These are phyloP conservation scores for Phenganax subtilis DNA, from an alignment of 92 coral and sea anemone genomes.

Conservation along the genomic window DNA sequence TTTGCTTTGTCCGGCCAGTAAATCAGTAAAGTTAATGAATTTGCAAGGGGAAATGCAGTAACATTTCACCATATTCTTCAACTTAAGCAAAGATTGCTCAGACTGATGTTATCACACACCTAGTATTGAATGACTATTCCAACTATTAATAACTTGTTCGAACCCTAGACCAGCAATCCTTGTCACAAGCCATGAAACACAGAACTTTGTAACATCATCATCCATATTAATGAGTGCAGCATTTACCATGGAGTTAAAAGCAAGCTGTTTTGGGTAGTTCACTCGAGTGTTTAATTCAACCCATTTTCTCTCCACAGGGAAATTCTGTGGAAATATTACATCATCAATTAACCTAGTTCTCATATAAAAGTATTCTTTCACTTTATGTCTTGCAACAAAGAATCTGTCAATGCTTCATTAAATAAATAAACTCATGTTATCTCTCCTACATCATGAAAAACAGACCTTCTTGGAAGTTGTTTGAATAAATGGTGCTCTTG, in stretches of 20 bases:
- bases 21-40: too few species aligned
- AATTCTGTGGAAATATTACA: conserved; percentile 1
- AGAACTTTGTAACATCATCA: conserved; percentile 46
- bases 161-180: conserved; percentile 7
- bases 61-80: too few species aligned
- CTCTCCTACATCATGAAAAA: too few species aligned
- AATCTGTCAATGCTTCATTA: too few species aligned
- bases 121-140: conserved; percentile 54
- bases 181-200: conserved; percentile 50
- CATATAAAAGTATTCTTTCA: too few species aligned
- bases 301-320: conserved; percentile 29
- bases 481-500: conserved; percentile 35
- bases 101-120: conserved; percentile 4
- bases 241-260: conserved; percentile 38
- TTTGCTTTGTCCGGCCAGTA: too few species aligned
- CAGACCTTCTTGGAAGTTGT: conserved; percentile 59
- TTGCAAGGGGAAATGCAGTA: too few species aligned
- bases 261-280: conserved; percentile 49
- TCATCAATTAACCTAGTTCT: too few species aligned
- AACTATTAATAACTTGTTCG: conserved; percentile 39
- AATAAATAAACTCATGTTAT: too few species aligned
- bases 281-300: conserved; percentile 27
- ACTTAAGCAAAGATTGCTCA: too few species aligned
- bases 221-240: conserved; percentile 43
- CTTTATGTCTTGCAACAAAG: too few species aligned